Conservation (phyloP, 2,113 vertebrate genomes). For the Pterocles burchelli region DNA sequence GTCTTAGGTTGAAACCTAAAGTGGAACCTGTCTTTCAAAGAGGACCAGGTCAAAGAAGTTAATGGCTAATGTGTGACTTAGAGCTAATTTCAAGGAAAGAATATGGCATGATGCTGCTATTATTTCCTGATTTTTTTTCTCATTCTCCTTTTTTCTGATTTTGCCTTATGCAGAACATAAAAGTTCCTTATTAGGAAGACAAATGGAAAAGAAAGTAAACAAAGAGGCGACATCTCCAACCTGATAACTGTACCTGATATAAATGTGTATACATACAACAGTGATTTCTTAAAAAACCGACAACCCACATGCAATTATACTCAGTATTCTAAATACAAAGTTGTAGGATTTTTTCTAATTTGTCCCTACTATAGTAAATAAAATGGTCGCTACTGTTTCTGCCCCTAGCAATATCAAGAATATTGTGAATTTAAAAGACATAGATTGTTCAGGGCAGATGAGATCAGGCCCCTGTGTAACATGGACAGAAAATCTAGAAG, state of each 20-base stretch:
- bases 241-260: neutral
- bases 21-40: constrained; percentile 42
- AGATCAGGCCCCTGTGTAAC: neutral
- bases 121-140: neutral
- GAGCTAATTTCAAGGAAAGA: constrained; percentile 45
- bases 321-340: neutral
- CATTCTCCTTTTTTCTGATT: neutral
- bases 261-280: neutral
- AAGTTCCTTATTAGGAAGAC: neutral
- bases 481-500: neutral
- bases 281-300: neutral
- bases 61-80: constrained; percentile 64
- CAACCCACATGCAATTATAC: neutral
- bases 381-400: neutral
- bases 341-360: neutral
- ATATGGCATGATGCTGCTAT: neutral
- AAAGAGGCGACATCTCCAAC: neutral
- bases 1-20: constrained; percentile 58
- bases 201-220: constrained; percentile 3
- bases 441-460: neutral
- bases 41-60: constrained; percentile 65
- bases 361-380: neutral
- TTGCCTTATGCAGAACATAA: neutral
- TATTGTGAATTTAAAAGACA: neutral
- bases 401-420: neutral